Conservation (phyloP, 2,888 invertebrate species). For the Scaptodrosophila latifasciaeformis region DNA sequence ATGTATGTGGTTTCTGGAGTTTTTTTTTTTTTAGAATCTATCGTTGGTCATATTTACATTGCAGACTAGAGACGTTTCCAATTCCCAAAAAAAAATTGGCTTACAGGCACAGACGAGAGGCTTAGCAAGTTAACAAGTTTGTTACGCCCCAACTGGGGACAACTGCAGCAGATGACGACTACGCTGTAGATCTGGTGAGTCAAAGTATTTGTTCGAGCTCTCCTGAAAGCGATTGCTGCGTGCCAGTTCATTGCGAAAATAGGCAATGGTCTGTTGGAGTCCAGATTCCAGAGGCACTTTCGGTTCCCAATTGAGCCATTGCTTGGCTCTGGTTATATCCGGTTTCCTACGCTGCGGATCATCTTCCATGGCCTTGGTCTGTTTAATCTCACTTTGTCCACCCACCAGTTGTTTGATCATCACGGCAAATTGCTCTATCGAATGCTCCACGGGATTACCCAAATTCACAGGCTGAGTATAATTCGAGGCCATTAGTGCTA, state of each 20-base stretch:
- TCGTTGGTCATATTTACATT: slow-evolving; percentile 65
- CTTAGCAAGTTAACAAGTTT: background rate
- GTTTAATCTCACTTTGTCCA: slow-evolving; percentile 88
- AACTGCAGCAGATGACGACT: slow-evolving; percentile 30
- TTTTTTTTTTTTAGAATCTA: slow-evolving; percentile 22
- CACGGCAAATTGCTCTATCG: slow-evolving; percentile 92
- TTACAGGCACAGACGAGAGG: slow-evolving; percentile 38
- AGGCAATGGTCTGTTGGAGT: slow-evolving; percentile 92
- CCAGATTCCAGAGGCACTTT: slow-evolving; percentile 90
- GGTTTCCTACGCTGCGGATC: slow-evolving; percentile 97
- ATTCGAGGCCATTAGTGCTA: slow-evolving; percentile 94
- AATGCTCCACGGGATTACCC: slow-evolving; percentile 98
- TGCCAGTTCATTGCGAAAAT: slow-evolving; percentile 92
- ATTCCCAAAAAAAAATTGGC: slow-evolving; percentile 37
- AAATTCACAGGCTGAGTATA: slow-evolving; percentile 95
- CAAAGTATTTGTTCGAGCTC: slow-evolving; percentile 72
- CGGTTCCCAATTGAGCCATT: slow-evolving; percentile 92
- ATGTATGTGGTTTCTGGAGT: background rate
- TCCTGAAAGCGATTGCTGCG: slow-evolving; percentile 74
- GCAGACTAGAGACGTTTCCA: slow-evolving; percentile 63
- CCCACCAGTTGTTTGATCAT: slow-evolving; percentile 91
- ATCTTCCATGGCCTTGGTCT: slow-evolving; percentile 92
- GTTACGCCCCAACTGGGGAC: background rate
- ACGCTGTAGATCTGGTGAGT: slow-evolving; percentile 64
- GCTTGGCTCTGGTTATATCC: slow-evolving; percentile 92